Percentiles rank a stretch among this genome's conserved stretches.
Evolutionary conservation across 2,888 invertebrate genomes (phyloP).

Genomic region (Rhagonycha lutea): DNA sequence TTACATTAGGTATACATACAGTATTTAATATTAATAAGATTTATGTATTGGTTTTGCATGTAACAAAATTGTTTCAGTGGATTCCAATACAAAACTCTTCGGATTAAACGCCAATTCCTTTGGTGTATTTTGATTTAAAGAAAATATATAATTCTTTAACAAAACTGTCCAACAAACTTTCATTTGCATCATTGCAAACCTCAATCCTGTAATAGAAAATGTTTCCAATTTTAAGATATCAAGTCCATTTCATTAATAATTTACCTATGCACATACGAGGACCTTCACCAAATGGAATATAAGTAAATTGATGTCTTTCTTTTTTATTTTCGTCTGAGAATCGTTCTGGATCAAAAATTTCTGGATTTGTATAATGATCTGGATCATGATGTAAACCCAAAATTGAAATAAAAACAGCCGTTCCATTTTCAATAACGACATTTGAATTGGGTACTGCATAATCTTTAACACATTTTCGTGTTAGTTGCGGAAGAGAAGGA

Average conservation of each 20-base stretch:
- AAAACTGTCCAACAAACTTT: slow-evolving; percentile 28
- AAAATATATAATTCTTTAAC: slow-evolving; percentile 27
- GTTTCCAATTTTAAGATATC: neutral
- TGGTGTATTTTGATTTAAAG: slow-evolving; percentile 19
- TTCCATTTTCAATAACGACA: slow-evolving; percentile 45
- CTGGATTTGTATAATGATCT: neutral
- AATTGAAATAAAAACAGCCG: slow-evolving; percentile 23
- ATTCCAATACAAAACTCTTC: neutral
- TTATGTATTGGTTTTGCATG: neutral
- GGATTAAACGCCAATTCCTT: neutral
- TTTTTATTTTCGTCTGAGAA: no score
- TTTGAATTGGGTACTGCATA: slow-evolving; percentile 45
- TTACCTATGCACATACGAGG: slow-evolving; percentile 47
- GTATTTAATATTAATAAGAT: no score
- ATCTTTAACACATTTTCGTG: slow-evolving; percentile 34
- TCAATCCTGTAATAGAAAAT: slow-evolving; percentile 22
- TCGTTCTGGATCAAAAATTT: no score
- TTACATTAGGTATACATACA: no score
- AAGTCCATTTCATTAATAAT: neutral
- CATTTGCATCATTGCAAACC: slow-evolving; percentile 33
- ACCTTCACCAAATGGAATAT: no score
- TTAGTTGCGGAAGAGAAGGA: slow-evolving; percentile 41
- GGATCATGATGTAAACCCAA: neutral
- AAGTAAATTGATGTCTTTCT: no score
- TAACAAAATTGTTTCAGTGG: neutral